These are phyloP conservation scores for Valencia hispanica DNA, from an alignment of 2,797 vertebrate genomes.

Conservation along the genomic window DNA sequence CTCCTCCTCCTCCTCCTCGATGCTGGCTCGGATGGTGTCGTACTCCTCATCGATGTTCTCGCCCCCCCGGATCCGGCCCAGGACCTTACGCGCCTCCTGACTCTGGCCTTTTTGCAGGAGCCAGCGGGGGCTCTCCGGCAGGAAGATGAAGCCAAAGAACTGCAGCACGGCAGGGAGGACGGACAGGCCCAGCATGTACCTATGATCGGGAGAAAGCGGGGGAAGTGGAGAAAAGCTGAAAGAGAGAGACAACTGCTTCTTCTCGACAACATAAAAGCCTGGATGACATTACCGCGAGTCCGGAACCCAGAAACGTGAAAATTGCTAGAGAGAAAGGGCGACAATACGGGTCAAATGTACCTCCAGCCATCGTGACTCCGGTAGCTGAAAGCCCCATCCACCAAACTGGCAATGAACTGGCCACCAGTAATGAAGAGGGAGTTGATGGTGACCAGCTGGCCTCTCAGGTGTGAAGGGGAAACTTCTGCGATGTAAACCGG, in stretches of 20 bases:
- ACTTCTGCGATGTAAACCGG: conserved; percentile 97
- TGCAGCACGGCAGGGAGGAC: conserved; percentile 89
- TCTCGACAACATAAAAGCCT: neutral
- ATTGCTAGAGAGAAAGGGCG: neutral
- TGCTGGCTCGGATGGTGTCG: conserved; percentile 86
- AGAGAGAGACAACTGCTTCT: neutral
- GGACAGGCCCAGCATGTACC: conserved; percentile 96
- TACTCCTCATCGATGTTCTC: conserved; percentile 89
- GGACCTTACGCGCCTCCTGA: conserved; percentile 86
- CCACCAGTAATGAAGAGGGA: conserved; percentile 95
- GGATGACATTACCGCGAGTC: too few relatives aligned
- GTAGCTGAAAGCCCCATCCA: conserved; percentile 96
- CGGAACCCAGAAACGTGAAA: too few relatives aligned
- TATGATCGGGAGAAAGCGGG: conserved; percentile 38
- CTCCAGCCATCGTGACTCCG: conserved; percentile 90
- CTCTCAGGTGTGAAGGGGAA: conserved; percentile 89
- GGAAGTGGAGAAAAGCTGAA: neutral
- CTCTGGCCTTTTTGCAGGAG: conserved; percentile 91
- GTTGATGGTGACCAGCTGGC: conserved; percentile 94
- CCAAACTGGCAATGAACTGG: conserved; percentile 92
- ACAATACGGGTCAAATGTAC: conserved; percentile 61
- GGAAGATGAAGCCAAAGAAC: conserved; percentile 93
- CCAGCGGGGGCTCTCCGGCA: conserved; percentile 98
- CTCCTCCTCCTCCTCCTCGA: conserved; percentile 93
- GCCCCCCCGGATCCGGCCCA: conserved; percentile 87